These are phyloP conservation scores for Anthopleura xanthogrammica DNA, from an alignment of 92 coral and sea anemone species.

Conservation along the genomic window DNA sequence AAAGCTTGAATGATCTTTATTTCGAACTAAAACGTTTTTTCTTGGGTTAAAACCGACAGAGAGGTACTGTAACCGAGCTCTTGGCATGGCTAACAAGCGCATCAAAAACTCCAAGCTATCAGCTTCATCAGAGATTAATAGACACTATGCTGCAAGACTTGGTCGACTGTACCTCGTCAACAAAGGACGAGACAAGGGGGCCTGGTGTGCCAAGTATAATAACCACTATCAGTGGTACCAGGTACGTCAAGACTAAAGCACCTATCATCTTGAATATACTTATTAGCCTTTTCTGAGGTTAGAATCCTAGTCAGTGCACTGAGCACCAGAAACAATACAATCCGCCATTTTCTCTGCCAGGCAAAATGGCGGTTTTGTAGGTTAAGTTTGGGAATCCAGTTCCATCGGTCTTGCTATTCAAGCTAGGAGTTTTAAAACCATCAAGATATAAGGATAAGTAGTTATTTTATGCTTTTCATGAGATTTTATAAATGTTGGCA, in stretches of 20 bases:
- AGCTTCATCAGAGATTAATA: constrained; percentile 66
- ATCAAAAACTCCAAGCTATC: constrained; percentile 54
- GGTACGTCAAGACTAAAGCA: constrained; percentile 28
- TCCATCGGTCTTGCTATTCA: no score
- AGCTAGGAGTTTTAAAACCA: no score
- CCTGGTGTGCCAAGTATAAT: constrained; percentile 75
- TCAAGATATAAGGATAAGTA: no score
- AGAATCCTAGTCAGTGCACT: no score
- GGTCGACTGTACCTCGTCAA: constrained; percentile 65
- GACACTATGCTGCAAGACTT: constrained; percentile 44
- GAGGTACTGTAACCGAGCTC: constrained; percentile 52
- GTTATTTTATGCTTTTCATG: no score
- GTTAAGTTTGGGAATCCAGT: no score
- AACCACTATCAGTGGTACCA: constrained; percentile 79
- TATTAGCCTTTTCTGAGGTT: no score
- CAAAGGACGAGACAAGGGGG: constrained; percentile 63
- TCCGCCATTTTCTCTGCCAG: no score
- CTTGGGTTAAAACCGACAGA: constrained; percentile 14
- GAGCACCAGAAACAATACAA: no score
- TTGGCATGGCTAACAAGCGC: constrained; percentile 66
- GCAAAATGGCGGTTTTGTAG: no score
- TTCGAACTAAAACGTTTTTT: neutral
- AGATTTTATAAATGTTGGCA: no score
- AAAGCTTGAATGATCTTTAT: neutral
- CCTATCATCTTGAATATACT: neutral